These are phyloP conservation scores for Stegodyphus dumicola DNA, from an alignment of 1,140 invertebrate genomes.

Conservation along the genomic window DNA sequence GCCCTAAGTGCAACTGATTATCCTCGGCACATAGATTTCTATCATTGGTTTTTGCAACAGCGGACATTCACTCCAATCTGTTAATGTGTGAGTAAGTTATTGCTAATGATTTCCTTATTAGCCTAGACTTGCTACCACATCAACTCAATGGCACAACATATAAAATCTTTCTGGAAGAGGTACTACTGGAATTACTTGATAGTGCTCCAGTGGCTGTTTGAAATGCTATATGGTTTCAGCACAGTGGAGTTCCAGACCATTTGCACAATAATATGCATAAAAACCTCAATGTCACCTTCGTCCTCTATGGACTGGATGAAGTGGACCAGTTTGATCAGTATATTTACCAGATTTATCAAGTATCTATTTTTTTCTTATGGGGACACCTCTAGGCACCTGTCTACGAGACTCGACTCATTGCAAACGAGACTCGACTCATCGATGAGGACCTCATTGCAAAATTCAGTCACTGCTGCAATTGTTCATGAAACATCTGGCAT, in stretches of 20 bases:
- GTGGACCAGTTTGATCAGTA: background rate
- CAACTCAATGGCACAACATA: constrained; percentile 60
- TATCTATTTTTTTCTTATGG: background rate
- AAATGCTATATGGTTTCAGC: constrained; percentile 1
- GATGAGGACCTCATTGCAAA: too few relatives aligned
- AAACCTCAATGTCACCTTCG: background rate
- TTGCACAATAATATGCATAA: background rate
- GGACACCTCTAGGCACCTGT: background rate
- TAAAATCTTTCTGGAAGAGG: background rate
- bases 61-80: constrained; percentile 4
- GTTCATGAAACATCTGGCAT: too few relatives aligned
- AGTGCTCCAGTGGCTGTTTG: background rate
- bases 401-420: background rate
- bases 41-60: background rate
- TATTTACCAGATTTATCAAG: background rate
- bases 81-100: constrained; percentile 68
- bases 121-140: constrained; percentile 65
- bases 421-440: too few relatives aligned
- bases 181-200: background rate
- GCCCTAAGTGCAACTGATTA: background rate
- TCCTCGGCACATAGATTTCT: background rate
- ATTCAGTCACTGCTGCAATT: too few relatives aligned
- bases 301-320: background rate
- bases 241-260: background rate
- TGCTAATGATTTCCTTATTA: constrained; percentile 65